Conservation (phyloP, 2,113 vertebrate genomes). For the Cheirogaleus medius region DNA sequence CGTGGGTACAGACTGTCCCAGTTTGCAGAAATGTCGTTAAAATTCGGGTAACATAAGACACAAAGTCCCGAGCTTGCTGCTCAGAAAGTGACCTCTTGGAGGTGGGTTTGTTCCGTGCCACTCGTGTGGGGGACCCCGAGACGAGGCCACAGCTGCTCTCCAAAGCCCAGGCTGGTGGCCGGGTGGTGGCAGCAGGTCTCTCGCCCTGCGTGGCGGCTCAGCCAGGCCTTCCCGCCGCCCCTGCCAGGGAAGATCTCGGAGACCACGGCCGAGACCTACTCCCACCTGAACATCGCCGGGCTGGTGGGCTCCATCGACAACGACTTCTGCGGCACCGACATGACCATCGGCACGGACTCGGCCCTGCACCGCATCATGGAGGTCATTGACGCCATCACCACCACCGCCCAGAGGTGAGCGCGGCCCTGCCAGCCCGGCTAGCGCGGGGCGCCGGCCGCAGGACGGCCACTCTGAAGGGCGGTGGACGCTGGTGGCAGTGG, state of each 20-base stretch:
- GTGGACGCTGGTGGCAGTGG: background rate
- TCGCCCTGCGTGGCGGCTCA: background rate
- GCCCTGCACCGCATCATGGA: conserved; percentile 96
- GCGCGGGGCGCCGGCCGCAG: fast-evolving
- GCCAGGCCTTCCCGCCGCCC: fast-evolving
- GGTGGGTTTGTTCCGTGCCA: fast-evolving
- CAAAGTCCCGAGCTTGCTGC: background rate
- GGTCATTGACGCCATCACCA: conserved; percentile 94
- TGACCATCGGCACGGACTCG: conserved; percentile 96
- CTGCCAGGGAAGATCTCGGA: conserved; percentile 91
- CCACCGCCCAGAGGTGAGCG: conserved; percentile 92
- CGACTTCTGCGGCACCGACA: conserved; percentile 96
- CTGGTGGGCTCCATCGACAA: conserved; percentile 97
- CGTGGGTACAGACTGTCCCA: background rate
- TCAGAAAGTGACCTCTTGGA: background rate
- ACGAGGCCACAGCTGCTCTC: background rate
- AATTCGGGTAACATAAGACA: background rate
- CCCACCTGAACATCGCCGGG: conserved; percentile 92
- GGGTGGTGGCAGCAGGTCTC: background rate
- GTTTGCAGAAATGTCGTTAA: background rate
- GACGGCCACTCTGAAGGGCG: background rate
- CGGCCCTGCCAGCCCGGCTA: fast-evolving
- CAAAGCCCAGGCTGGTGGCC: too few species aligned
- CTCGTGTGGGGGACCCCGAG: fast-evolving
- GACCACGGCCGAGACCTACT: conserved; percentile 83